Evolutionary conservation across 2,888 invertebrate species (phyloP).

Genomic region (Oligia strigilis): DNA sequence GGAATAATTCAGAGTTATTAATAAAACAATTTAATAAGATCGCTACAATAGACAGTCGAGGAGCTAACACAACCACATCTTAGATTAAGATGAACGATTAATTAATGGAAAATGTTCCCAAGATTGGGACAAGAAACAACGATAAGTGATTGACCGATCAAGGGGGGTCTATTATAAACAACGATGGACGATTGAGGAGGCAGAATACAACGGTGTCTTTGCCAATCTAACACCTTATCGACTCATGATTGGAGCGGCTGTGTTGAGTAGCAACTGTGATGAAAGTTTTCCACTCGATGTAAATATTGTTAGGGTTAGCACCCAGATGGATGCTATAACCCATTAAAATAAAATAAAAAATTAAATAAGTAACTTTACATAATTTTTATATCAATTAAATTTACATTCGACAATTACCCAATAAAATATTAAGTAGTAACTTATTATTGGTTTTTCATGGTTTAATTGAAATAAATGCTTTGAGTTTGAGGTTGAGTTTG

Average conservation of each 20-base stretch:
- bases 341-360: too few species aligned
- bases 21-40: slow-evolving; percentile 22
- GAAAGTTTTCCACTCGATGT: slow-evolving; percentile 52
- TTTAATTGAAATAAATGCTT: too few species aligned
- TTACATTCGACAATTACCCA: too few species aligned
- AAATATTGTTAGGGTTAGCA: slow-evolving; percentile 4
- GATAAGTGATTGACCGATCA: slow-evolving; percentile 43
- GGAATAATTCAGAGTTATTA: slow-evolving; percentile 46
- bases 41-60: slow-evolving; percentile 34
- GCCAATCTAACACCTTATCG: slow-evolving; percentile 27
- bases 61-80: slow-evolving; percentile 26
- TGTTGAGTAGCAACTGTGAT: slow-evolving; percentile 23
- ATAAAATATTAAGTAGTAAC: too few species aligned
- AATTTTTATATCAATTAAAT: too few species aligned
- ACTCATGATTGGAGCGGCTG: slow-evolving; percentile 39
- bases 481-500: too few species aligned
- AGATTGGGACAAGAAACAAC: slow-evolving; percentile 49
- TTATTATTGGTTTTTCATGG: too few species aligned
- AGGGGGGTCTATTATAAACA: slow-evolving; percentile 32
- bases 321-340: too few species aligned
- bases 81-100: slow-evolving; percentile 22
- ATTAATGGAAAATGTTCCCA: slow-evolving; percentile 48
- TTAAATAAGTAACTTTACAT: too few species aligned
- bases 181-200: slow-evolving; percentile 29
- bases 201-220: slow-evolving; percentile 37